Evolutionary conservation across 2,113 vertebrate species (phyloP).

Genomic region (Penelope pileata): DNA sequence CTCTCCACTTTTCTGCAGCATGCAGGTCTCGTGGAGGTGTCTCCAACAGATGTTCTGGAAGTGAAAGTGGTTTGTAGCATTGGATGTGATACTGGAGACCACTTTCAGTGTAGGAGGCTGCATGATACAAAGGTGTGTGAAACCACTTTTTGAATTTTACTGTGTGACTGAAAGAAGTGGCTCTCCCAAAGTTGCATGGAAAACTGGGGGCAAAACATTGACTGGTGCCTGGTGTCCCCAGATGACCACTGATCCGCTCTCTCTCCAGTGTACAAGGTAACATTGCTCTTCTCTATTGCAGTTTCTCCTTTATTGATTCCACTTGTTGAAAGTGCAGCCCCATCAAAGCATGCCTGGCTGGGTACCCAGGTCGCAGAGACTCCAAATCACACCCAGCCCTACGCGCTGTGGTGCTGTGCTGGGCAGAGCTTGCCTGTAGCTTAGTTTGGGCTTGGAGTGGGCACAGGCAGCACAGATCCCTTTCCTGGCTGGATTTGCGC

Average conservation of each 20-base stretch:
- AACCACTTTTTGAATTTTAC: background rate
- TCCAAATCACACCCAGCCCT: too few species aligned
- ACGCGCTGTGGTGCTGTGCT: fast-evolving
- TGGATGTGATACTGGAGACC: background rate
- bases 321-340: background rate
- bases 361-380: background rate
- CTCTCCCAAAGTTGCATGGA: background rate
- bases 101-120: fast-evolving
- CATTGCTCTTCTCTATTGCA: background rate
- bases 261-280: background rate
- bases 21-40: background rate
- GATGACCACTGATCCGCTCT: fast-evolving
- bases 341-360: background rate
- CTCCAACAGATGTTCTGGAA: background rate
- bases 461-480: background rate
- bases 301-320: background rate
- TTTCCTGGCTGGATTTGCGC: fast-evolving
- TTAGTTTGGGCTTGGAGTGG: background rate
- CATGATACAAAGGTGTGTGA: background rate
- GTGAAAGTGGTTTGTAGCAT: background rate
- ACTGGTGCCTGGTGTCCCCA: background rate
- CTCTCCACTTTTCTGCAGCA: fast-evolving
- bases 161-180: background rate
- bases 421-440: background rate
- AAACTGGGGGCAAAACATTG: background rate